Conservation (phyloP, 2,888 invertebrate genomes). For the Mimachlamys varia region DNA sequence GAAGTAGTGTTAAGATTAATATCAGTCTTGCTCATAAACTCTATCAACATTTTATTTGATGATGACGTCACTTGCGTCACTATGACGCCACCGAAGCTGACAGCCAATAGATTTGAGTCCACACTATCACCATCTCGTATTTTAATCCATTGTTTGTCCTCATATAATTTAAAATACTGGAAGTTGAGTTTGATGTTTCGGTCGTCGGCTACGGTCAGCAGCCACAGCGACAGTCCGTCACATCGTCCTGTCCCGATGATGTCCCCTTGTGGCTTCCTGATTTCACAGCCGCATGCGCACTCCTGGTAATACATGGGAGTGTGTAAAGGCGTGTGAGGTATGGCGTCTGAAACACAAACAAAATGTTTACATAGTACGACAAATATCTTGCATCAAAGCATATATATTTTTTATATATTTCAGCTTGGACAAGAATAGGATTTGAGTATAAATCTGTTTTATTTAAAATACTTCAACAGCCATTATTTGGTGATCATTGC, state of each 20-base stretch:
- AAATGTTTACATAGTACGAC: background rate
- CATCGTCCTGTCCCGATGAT: conserved; percentile 75
- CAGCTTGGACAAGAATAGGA: too few relatives aligned
- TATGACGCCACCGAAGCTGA: conserved; percentile 59
- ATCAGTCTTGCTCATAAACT: conserved; percentile 68
- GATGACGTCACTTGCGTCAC: conserved; percentile 67
- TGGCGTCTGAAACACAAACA: conserved; percentile 60
- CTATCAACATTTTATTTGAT: conserved; percentile 71
- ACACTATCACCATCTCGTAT: conserved; percentile 72
- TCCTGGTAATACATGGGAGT: conserved; percentile 55
- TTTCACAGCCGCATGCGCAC: conserved; percentile 71
- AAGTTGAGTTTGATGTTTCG: conserved; percentile 70
- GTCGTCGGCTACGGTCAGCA: conserved; percentile 61
- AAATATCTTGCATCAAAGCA: too few relatives aligned
- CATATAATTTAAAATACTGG: conserved; percentile 69
- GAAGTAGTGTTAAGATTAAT: conserved; percentile 2
- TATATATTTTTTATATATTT: too few relatives aligned
- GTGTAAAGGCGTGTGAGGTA: conserved; percentile 66
- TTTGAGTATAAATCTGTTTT: too few relatives aligned
- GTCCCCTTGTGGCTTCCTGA: conserved; percentile 61
- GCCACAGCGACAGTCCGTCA: conserved; percentile 70
- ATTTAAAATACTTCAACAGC: too few relatives aligned
- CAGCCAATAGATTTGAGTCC: conserved; percentile 68
- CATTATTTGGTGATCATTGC: too few relatives aligned
- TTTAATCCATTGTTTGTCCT: conserved; percentile 74